Evolutionary conservation across 2,797 vertebrate genomes (phyloP).

Genomic region (Pangasius larnaudii): DNA sequence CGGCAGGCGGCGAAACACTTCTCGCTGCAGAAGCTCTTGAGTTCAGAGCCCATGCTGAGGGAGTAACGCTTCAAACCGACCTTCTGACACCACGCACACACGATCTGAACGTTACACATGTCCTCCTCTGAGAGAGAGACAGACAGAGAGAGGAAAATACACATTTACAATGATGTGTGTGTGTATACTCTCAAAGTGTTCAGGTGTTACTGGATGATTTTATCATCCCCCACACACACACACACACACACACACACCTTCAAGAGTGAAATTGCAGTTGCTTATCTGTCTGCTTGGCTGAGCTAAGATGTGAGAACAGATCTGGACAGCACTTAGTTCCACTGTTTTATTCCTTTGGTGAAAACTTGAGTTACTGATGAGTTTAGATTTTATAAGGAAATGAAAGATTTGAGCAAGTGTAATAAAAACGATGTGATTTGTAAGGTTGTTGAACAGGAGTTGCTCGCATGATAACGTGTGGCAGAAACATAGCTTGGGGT

Average conservation of each 20-base stretch:
- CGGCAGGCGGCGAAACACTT: slow-evolving; percentile 99
- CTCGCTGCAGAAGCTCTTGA: slow-evolving; percentile 99
- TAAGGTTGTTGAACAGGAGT: too few relatives aligned
- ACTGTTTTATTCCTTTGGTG: too few relatives aligned
- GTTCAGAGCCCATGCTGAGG: slow-evolving; percentile 98
- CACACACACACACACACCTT: not conserved
- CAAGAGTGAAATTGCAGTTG: too few relatives aligned
- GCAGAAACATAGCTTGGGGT: too few relatives aligned
- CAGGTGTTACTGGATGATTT: not conserved
- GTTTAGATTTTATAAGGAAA: too few relatives aligned
- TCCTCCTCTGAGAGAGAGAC: slow-evolving; percentile 86
- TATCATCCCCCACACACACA: not conserved
- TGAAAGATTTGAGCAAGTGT: too few relatives aligned
- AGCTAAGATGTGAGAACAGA: too few relatives aligned
- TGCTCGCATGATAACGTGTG: too few relatives aligned
- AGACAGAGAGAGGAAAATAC: not conserved
- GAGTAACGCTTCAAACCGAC: slow-evolving; percentile 97
- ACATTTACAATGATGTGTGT: not conserved
- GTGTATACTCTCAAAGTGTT: not conserved
- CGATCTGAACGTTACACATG: slow-evolving; percentile 95
- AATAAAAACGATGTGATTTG: too few relatives aligned
- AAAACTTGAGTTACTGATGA: too few relatives aligned
- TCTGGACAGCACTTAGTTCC: too few relatives aligned
- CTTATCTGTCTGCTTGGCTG: too few relatives aligned
- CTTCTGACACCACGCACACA: slow-evolving; percentile 99